Evolutionary conservation across 2,113 vertebrate genomes (phyloP), one percentile per base, ranked within the genome.

Genomic region (Hippopotamus amphibius): DNA sequence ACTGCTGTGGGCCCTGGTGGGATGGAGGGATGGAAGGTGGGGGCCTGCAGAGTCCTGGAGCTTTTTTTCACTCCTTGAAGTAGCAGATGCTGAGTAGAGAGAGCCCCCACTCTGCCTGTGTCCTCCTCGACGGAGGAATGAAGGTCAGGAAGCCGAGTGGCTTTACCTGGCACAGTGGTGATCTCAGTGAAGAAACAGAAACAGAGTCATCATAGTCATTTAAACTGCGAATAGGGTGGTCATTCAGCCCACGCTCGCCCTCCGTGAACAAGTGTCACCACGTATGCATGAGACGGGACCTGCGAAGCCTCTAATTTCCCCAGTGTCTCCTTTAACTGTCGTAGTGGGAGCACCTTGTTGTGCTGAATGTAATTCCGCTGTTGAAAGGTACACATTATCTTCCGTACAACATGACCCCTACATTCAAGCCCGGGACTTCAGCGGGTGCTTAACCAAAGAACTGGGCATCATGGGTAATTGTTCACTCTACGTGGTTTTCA

Each of bases 261-360:
- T 61, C 48, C 5, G 0, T 21, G 77, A 41, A 33, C 33, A 50
- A 0, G 4, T 0, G 7, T 17, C 33, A 33, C 59, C 0, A 0
- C 9, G 53, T 55, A 43, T 63, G 17, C 24, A 4, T 17, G 50
- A 80, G 8, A 63, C 0, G 1, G 19, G 30, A 26, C 61, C 2
- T 11, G 2, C 4, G 57, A 57, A 19, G 26, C 63, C 46, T 82
- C 33, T 9, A 2, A 4, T 6, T 21, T 4, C 22, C 59, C 43
- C 37, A 10, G 11, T 53, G 65, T 19, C n/a, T 37, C 53, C 66
- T 37, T 33, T 14, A 7, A 48, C n/a, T 5, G 6, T 88, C 57
- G 8, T 10, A 28, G 30, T 9, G 53, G 68, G 5, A 41, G 1
- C 50, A 28, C 65, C 46, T 50, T 48, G 48, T 43, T 88, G 14